These are phyloP conservation scores for Selenia dentaria DNA, from an alignment of 2,888 invertebrate genomes.

Conservation along the genomic window DNA sequence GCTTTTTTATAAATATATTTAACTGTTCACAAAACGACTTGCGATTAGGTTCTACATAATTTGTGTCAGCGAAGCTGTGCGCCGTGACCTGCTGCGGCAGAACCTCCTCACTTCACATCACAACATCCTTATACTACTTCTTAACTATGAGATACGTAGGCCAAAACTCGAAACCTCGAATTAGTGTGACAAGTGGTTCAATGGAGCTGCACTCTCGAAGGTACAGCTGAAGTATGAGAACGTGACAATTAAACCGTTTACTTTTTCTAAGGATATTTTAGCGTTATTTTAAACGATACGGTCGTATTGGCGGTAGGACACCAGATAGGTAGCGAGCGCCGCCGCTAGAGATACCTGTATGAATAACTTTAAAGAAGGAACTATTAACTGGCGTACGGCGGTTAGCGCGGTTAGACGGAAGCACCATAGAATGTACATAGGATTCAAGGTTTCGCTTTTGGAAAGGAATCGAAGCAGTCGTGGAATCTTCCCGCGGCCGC, in stretches of 20 bases:
- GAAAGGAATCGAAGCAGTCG: background rate
- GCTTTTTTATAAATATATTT: too few species aligned
- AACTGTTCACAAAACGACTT: background rate
- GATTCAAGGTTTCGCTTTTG: conserved; percentile 18
- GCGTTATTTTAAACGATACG: too few species aligned
- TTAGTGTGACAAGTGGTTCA: background rate
- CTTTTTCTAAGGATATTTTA: too few species aligned
- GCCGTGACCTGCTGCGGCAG: conserved; percentile 7
- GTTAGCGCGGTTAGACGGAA: too few species aligned
- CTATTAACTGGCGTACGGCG: too few species aligned
- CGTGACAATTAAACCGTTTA: too few species aligned
- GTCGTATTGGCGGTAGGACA: too few species aligned
- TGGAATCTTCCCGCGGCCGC: conserved; percentile 7
- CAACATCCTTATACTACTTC: conserved; percentile 23
- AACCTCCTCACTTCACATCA: conserved; percentile 22
- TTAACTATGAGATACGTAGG: conserved; percentile 16
- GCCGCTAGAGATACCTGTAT: too few species aligned
- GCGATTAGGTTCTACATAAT: background rate
- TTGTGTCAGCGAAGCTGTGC: conserved; percentile 1
- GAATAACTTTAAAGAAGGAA: too few species aligned
- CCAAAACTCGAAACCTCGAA: conserved; percentile 21
- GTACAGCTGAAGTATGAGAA: too few species aligned
- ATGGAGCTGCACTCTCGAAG: too few species aligned
- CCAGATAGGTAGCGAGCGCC: too few species aligned
- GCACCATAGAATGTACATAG: conserved; percentile 3